phyloP scores from a whole-genome alignment of 1,140 invertebrate species.

The Drosophila ercepeae region DNA sequence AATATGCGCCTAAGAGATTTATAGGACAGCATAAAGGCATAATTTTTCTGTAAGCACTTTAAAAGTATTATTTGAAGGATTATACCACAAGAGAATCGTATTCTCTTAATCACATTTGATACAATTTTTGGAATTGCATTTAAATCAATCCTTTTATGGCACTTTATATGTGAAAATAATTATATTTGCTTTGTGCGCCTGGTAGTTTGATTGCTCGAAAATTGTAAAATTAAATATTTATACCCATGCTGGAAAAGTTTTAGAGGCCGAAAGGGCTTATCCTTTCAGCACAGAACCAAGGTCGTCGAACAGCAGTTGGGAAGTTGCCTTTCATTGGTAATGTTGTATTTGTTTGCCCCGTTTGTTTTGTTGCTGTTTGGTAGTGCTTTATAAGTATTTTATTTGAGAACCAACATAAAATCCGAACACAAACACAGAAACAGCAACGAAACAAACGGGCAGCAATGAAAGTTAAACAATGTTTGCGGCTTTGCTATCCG shows the following conservation, averaged over 20 bases:
- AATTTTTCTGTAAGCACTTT: conserved; percentile 3
- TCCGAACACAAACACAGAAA: conserved; percentile 1
- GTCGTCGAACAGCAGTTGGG: conserved; percentile 27
- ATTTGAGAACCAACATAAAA: conserved; percentile 34
- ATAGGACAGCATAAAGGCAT: conserved; percentile 24
- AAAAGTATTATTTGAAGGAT: not conserved
- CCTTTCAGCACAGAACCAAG: conserved; percentile 22
- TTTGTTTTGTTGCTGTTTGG: not conserved
- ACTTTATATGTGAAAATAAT: conserved; percentile 20
- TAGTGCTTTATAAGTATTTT: conserved; percentile 16
- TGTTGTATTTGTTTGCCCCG: conserved; percentile 8
- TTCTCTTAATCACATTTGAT: not conserved
- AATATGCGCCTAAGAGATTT: conserved; percentile 50
- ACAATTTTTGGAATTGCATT: not conserved
- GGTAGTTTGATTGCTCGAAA: conserved; percentile 3
- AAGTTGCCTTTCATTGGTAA: conserved; percentile 45
- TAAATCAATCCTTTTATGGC: not conserved
- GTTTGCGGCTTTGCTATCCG: conserved; percentile 69
- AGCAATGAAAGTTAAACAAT: conserved; percentile 75
- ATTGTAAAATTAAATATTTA: conserved; percentile 43
- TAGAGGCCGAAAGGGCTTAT: conserved; percentile 29
- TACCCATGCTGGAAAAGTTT: conserved; percentile 33
- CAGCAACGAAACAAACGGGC: conserved; percentile 18
- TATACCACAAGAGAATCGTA: not conserved
- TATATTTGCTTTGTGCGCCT: conserved; percentile 22